phyloP scores from a whole-genome alignment of 2,797 vertebrate genomes.

The Remorina albescens region DNA sequence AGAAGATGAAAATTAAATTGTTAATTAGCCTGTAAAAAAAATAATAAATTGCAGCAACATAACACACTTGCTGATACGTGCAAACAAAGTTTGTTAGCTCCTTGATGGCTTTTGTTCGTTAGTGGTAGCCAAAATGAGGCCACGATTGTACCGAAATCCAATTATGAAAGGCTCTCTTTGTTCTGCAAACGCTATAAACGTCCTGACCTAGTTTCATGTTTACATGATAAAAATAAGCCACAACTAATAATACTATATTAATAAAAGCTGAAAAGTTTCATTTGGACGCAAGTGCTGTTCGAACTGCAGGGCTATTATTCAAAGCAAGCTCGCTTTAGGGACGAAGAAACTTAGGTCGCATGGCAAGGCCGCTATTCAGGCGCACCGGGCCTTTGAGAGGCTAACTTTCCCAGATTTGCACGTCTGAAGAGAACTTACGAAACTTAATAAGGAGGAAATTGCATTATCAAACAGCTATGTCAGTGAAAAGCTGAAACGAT shows the following conservation, averaged over 20 bases:
- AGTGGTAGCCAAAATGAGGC: neutral
- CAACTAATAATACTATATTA: accelerated
- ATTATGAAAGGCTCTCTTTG: neutral
- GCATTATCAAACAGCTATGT: accelerated
- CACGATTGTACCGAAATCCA: neutral
- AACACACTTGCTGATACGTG: neutral
- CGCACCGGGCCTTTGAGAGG: neutral
- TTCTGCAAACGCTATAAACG: neutral
- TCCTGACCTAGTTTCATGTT: accelerated
- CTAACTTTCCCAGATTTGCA: accelerated
- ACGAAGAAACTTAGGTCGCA: constrained; percentile 8
- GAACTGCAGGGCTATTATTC: accelerated
- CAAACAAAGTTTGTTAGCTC: neutral
- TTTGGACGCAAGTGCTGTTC: accelerated
- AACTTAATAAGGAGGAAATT: no score
- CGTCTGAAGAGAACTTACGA: accelerated
- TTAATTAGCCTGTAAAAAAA: neutral
- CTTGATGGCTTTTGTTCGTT: neutral
- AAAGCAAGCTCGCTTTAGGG: no score
- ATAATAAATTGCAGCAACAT: neutral
- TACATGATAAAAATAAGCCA: no score
- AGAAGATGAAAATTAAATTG: neutral
- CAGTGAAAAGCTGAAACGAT: accelerated
- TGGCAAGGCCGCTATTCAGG: constrained; percentile 54
- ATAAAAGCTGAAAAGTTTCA: neutral